Evolutionary conservation across 2,113 vertebrate species (phyloP).

Genomic region (Chaetops frenatus): DNA sequence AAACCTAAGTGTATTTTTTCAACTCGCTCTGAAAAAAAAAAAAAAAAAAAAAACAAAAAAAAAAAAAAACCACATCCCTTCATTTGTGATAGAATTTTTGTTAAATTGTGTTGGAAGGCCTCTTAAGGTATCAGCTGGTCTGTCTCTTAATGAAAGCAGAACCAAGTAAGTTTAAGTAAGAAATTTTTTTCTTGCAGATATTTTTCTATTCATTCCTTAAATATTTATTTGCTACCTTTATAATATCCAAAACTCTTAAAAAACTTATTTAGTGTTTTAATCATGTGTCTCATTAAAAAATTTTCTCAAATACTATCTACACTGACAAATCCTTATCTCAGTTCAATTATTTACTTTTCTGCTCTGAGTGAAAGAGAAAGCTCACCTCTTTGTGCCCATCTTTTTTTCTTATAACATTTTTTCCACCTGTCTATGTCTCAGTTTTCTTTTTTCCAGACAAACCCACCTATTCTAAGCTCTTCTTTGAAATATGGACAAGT

Average conservation of each 20-base stretch:
- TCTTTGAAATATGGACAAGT: not conserved
- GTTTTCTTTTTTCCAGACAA: not conserved
- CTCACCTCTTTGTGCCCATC: not conserved
- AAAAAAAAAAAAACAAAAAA: not conserved
- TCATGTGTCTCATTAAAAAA: not conserved
- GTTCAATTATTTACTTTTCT: not conserved
- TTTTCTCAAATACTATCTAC: not conserved
- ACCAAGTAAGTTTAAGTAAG: not conserved
- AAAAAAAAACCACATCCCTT: accelerated
- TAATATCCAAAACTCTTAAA: not conserved
- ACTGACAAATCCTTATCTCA: not conserved
- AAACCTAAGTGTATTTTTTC: not conserved
- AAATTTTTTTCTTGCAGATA: not conserved
- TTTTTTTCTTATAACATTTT: not conserved
- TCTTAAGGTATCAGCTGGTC: not conserved
- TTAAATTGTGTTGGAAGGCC: not conserved
- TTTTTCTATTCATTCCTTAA: not conserved
- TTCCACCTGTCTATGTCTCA: not conserved
- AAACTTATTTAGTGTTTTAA: not conserved
- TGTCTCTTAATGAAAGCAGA: not conserved
- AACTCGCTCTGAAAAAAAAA: not conserved
- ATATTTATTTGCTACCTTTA: not conserved
- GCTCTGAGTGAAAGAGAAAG: not conserved
- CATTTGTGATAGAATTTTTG: not conserved
- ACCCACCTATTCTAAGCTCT: not conserved